Base-by-base conservation (phyloP, 2,797 vertebrate species). In the Tapera naevia region DNA sequence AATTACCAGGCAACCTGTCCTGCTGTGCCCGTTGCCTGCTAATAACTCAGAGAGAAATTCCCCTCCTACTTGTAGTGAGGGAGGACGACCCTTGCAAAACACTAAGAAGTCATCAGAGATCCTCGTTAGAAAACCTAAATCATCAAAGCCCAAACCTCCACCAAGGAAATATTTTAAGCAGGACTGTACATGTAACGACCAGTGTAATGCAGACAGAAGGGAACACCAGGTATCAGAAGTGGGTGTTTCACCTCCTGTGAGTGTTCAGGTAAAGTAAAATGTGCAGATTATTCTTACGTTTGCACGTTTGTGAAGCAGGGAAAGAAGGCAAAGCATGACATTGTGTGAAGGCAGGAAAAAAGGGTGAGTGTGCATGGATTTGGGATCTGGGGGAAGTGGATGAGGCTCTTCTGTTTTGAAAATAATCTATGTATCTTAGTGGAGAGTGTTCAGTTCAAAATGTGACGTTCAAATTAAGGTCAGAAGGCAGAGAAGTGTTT, bases 121-220 rank as follows among this genome's bases (percentile, higher is more conserved):
- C 90, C 93, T 98, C 1, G 94, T 97, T 54, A 98, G 98, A 83
- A 98, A 97, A 70, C 97, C 97, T 37, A 98, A 98, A 56, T 97
- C 98, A 25, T 97, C 98, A 56, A 98, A 97, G 84, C 98, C 97
- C 89, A 98, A 98, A 69, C 97, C 98, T 39, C 98, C 97, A 17
- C 97, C 98, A 12, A 97, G 97, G 56, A 98, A 98, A 86, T 98
- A 98, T 94, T 98, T 98, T 95, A 98, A 98, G 95, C 98, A 98
- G 79, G 98, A 98, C 80, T 96, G 97, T 71, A 94, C 94, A 4
- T 97, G 95, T 53, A 98, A 97, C 41, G 98, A 98, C 46, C 97
- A 95, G 65, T 91, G 57, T 73, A 62, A 58, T 2, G 11, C 48
- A 75, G 94, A 88, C 7, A 84, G 75, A 41, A 96, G 35, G 74